Base-by-base conservation (phyloP, 2,888 invertebrate genomes). In the Frankliniella fusca region DNA sequence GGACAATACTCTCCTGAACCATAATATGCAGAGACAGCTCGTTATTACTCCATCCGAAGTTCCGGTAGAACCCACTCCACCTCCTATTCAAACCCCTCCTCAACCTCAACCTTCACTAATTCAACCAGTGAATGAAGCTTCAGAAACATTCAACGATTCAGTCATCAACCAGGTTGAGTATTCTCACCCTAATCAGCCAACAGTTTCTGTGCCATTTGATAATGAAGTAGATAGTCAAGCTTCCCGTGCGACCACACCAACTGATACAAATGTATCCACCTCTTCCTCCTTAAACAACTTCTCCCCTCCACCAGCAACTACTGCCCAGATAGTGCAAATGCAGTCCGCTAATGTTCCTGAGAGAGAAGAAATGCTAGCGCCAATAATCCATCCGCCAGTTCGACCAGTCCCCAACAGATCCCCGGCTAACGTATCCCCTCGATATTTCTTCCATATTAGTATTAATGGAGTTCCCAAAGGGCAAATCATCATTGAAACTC, bases 371-470 rank as follows among this genome's bases (percentile, higher is more conserved):
- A 9, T 27, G 27, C 27, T 27, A 11, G 70, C 70, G 27, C 70
- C 70, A 11, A 76, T 76, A 10, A 87, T 90, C 76, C 90, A 90
- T 84, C 90, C 91, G 61, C 86, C 87, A 11, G 90, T 90, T 28
- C 90, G 90, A 86, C 86, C 86, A 81, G 86, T 86, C 84, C 85
- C 86, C 84, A 87, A 85, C 81, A 76, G 70, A 23, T 76, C 70
- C 12, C 70, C 70, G 27, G 70, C 70, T 91, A 90, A 84, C 85
- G 89, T 91, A 81, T 93, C 92, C 87, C 94, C 94, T 20, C 90
- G 94, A 83, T 94, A 93, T 88, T 94, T 91, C 87, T 94, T 94
- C 87, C 93, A 94, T 87, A 91, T 94, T 85, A 94, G 94, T 86
- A 92, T 94, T 82, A 93, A 93, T 87, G 93, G 93, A 12, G 88